Conservation (phyloP, 2,113 vertebrate genomes). For the Triplophysa tibetana region DNA sequence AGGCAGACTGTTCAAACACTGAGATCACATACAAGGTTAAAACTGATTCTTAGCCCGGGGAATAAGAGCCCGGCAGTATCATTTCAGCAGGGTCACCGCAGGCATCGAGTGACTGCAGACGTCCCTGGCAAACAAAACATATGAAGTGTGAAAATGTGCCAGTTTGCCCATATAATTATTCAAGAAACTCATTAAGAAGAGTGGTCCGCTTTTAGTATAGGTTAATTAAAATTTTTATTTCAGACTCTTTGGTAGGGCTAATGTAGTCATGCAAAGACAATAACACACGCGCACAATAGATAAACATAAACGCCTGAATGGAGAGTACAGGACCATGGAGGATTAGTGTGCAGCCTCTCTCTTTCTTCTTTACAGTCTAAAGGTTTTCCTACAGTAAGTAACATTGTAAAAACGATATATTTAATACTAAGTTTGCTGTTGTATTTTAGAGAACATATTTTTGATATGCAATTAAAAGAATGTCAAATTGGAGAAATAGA, state of each 20-base stretch:
- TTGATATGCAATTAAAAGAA: too few relatives aligned
- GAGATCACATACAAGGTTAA: constrained; percentile 44
- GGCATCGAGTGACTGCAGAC: constrained; percentile 3
- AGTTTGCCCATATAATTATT: constrained; percentile 35
- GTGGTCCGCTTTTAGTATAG: constrained; percentile 47
- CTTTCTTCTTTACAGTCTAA: background rate
- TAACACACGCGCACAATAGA: constrained; percentile 28
- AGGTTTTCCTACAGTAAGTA: too few relatives aligned
- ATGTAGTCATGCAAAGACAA: constrained; percentile 43
- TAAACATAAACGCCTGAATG: constrained; percentile 33
- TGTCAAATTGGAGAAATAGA: too few relatives aligned
- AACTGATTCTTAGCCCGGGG: constrained; percentile 23
- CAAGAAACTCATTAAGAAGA: constrained; percentile 41
- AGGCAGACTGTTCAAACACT: constrained; percentile 44
- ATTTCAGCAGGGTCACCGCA: constrained; percentile 33
- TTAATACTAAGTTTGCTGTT: too few relatives aligned
- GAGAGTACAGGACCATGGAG: constrained; percentile 42
- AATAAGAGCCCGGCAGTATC: constrained; percentile 8
- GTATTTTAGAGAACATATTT: too few relatives aligned
- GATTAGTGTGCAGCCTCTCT: constrained; percentile 36
- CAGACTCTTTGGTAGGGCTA: constrained; percentile 31
- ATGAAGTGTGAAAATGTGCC: background rate
- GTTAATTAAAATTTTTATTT: constrained; percentile 49
- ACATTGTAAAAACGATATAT: too few relatives aligned
- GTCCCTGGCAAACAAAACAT: constrained; percentile 34